A percentile compares a stretch with the other conserved stretches of the same genome.
These are phyloP conservation scores for Goniozus legneri DNA, from an alignment of 1,140 invertebrate genomes.

Conservation along the genomic window DNA sequence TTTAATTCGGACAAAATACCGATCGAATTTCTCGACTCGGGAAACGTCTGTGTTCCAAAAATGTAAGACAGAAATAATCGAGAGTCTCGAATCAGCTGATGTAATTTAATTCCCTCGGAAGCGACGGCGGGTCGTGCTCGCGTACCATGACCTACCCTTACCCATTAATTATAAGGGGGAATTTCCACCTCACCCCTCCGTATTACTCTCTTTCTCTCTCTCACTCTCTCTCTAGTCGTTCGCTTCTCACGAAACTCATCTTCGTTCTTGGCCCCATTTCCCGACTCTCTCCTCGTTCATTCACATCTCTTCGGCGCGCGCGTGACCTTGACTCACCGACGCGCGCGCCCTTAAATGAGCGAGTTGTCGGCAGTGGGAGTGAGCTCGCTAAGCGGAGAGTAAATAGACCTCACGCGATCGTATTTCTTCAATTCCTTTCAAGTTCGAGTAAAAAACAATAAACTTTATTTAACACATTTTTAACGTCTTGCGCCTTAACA, in stretches of 20 bases:
- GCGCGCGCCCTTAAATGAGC: constrained; percentile 37
- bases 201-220: constrained; percentile 9
- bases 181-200: constrained; percentile 13
- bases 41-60: too few species aligned
- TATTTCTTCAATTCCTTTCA: too few species aligned
- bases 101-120: constrained; percentile 41
- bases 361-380: too few species aligned
- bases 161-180: constrained; percentile 54
- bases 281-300: constrained; percentile 28
- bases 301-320: constrained; percentile 38
- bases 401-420: too few species aligned
- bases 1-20: too few species aligned
- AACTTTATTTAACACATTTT: too few species aligned
- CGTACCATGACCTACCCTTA: constrained; percentile 50
- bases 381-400: too few species aligned
- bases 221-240: constrained; percentile 16
- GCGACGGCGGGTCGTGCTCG: constrained; percentile 18
- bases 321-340: constrained; percentile 29
- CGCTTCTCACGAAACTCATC: constrained; percentile 7
- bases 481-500: too few species aligned
- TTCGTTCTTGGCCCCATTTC: neutral
- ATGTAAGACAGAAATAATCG: too few species aligned
- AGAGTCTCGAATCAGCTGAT: constrained; percentile 42
- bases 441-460: too few species aligned
- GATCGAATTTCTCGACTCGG: too few species aligned